phyloP scores from a whole-genome alignment of 2,797 vertebrate genomes.

The Galaxias olidus region DNA sequence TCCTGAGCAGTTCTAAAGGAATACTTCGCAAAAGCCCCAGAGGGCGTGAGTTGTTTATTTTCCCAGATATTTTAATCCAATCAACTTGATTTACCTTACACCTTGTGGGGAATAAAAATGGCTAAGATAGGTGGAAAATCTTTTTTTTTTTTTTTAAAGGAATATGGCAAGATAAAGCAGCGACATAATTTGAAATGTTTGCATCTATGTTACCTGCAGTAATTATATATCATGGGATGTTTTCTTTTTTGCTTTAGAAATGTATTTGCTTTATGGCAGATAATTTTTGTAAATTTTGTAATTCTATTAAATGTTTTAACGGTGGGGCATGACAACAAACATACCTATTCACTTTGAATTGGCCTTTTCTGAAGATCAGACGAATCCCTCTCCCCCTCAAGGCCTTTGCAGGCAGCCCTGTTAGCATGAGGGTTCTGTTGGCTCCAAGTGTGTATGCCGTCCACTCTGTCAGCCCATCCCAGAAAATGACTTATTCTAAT shows the following conservation, averaged over 20 bases:
- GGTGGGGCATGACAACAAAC: too few relatives aligned
- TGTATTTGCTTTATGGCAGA: too few relatives aligned
- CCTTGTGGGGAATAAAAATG: conserved; percentile 67
- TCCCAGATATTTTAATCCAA: conserved; percentile 72
- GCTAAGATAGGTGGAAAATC: conserved; percentile 57
- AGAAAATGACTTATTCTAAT: conserved; percentile 92
- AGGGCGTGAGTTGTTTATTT: conserved; percentile 77
- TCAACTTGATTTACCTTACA: conserved; percentile 66
- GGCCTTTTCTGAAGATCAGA: too few relatives aligned
- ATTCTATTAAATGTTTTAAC: too few relatives aligned
- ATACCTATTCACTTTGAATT: too few relatives aligned
- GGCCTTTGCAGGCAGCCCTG: too few relatives aligned
- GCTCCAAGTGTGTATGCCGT: conserved; percentile 43
- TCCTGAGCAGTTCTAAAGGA: conserved; percentile 72
- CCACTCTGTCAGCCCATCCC: conserved; percentile 61
- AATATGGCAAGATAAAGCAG: conserved; percentile 2
- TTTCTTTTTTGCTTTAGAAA: too few relatives aligned
- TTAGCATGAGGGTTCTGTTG: conserved; percentile 52
- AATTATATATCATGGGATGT: too few relatives aligned
- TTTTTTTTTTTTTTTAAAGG: too few relatives aligned
- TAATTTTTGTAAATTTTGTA: too few relatives aligned
- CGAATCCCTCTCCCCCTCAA: too few relatives aligned
- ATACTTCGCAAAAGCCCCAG: conserved; percentile 59
- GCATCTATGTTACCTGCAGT: conserved; percentile 24
- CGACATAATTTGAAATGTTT: conserved; percentile 49